Conservation (phyloP, 1,140 invertebrate species). For the Cardiocondyla obscurior region DNA sequence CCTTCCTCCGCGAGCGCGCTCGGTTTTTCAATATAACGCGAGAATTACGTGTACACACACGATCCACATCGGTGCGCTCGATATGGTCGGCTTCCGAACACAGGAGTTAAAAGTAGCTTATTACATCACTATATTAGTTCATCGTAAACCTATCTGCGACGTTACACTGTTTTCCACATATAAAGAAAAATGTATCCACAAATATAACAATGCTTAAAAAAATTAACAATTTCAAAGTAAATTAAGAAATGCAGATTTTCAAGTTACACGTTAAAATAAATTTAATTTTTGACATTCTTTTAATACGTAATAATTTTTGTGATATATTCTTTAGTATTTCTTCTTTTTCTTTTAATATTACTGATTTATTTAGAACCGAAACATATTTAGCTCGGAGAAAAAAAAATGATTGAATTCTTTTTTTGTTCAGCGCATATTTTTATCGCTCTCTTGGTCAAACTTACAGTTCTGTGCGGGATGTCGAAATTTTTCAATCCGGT, state of each 20-base stretch:
- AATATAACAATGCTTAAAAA: not conserved
- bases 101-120: constrained; percentile 44
- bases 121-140: constrained; percentile 43
- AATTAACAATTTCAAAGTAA: not conserved
- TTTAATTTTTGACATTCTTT: not conserved
- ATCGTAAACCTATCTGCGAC: not conserved
- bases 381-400: not conserved
- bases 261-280: not conserved
- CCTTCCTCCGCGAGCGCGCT: constrained; percentile 43
- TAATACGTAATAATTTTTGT: not conserved
- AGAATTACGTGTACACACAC: constrained; percentile 61
- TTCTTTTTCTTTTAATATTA: not conserved
- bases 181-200: not conserved
- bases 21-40: constrained; percentile 56
- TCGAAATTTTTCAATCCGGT: constrained; percentile 19
- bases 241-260: not conserved
- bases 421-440: not conserved
- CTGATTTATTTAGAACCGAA: not conserved
- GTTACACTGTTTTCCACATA: not conserved
- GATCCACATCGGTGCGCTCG: constrained; percentile 55
- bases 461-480: not conserved
- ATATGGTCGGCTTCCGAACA: constrained; percentile 55
- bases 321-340: not conserved
- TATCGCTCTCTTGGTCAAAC: not conserved
- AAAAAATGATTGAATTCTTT: not conserved